Percentiles rank a stretch among this genome's conserved stretches.
Conservation (phyloP, 2,797 vertebrate species). For the Argentina silus region DNA sequence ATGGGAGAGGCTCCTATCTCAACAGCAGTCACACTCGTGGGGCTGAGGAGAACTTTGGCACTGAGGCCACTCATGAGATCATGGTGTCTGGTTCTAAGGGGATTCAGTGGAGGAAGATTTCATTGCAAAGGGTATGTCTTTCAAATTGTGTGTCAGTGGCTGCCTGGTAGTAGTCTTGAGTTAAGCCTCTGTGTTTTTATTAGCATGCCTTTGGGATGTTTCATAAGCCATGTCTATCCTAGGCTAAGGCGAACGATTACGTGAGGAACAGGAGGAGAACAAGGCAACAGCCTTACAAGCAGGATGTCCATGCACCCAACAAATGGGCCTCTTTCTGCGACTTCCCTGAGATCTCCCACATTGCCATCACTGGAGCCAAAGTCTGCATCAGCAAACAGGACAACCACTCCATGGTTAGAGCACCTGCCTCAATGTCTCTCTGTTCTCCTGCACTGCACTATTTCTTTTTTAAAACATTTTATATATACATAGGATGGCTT, state of each 20-base stretch:
- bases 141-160: slow-evolving; percentile 9
- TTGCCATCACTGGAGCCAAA: slow-evolving; percentile 75
- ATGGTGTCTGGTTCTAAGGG: slow-evolving; percentile 81
- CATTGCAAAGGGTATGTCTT: slow-evolving; percentile 58
- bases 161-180: neutral
- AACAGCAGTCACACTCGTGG: slow-evolving; percentile 28
- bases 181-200: neutral
- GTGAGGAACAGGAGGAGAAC: slow-evolving; percentile 45
- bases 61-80: slow-evolving; percentile 75
- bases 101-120: slow-evolving; percentile 81
- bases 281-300: slow-evolving; percentile 38
- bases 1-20: slow-evolving; percentile 60
- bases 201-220: neutral
- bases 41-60: slow-evolving; percentile 26
- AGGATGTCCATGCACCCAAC: slow-evolving; percentile 25
- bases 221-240: neutral
- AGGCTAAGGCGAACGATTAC: slow-evolving; percentile 67
- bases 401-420: slow-evolving; percentile 86
- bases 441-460: slow-evolving; percentile 39
- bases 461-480: neutral
- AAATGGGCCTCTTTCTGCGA: slow-evolving; percentile 85
- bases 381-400: slow-evolving; percentile 87
- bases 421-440: slow-evolving; percentile 33
- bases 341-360: slow-evolving; percentile 90
- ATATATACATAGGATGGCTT: neutral